phyloP scores from a whole-genome alignment of 1,140 invertebrate species.

The Drosophila baimaii region DNA sequence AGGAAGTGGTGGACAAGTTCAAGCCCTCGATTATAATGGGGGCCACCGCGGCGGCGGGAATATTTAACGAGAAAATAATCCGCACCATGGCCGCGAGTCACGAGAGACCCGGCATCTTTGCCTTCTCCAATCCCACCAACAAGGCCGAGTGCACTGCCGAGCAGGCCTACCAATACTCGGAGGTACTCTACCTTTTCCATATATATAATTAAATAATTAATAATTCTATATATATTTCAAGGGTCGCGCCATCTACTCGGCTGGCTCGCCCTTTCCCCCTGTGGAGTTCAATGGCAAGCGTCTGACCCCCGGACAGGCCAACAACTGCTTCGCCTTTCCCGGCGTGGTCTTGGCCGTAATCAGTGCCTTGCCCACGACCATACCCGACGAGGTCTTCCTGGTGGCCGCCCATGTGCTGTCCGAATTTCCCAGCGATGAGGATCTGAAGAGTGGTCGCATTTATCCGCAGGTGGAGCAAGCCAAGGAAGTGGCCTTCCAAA shows the following conservation, averaged over 20 bases:
- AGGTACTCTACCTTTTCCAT: constrained; percentile 78
- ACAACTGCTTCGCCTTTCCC: constrained; percentile 98
- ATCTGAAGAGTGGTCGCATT: constrained; percentile 93
- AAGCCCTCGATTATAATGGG: constrained; percentile 94
- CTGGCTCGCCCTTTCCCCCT: constrained; percentile 95
- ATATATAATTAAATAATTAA: not conserved
- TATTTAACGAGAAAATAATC: constrained; percentile 94
- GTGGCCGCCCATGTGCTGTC: constrained; percentile 93
- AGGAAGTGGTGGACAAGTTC: constrained; percentile 90
- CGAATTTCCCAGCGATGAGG: constrained; percentile 89
- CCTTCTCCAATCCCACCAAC: constrained; percentile 96
- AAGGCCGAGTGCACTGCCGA: constrained; percentile 98
- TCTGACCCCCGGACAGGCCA: constrained; percentile 95
- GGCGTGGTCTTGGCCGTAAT: constrained; percentile 95
- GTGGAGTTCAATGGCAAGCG: constrained; percentile 91
- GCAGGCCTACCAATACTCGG: constrained; percentile 92
- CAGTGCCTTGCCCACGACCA: constrained; percentile 90
- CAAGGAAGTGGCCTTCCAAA: constrained; percentile 92
- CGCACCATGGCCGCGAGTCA: constrained; percentile 88
- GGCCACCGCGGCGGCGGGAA: constrained; percentile 90
- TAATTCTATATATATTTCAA: not conserved
- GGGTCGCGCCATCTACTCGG: constrained; percentile 88
- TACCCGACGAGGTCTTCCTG: constrained; percentile 94
- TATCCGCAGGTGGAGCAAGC: constrained; percentile 96
- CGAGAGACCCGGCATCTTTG: constrained; percentile 91